phyloP scores from a whole-genome alignment of 2,113 vertebrate species.

The Chauna torquata region DNA sequence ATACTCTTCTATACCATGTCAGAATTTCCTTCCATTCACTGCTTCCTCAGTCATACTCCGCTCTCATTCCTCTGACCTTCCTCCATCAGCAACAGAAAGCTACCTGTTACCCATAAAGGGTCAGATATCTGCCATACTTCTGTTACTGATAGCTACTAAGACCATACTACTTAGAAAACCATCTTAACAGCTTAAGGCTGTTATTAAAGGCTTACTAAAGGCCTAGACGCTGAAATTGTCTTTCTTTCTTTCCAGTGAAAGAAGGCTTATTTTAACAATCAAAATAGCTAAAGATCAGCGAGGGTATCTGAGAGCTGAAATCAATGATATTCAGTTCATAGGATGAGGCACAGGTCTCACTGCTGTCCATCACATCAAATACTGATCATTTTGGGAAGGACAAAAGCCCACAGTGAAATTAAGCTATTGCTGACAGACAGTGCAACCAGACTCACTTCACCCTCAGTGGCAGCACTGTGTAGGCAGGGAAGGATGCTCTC shows the following conservation, averaged over 20 bases:
- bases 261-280: neutral
- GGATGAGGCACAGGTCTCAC: neutral
- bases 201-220: too few relatives aligned
- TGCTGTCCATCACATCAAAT: neutral
- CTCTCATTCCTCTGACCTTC: neutral
- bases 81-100: neutral
- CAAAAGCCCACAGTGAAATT: neutral
- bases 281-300: neutral
- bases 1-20: neutral
- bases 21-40: neutral
- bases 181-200: neutral
- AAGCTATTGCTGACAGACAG: neutral
- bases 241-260: neutral
- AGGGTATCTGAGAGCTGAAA: neutral
- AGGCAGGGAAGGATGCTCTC: neutral
- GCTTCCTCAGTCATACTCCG: neutral
- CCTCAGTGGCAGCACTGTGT: neutral
- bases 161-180: neutral
- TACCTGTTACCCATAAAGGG: neutral
- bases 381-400: neutral
- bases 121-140: neutral
- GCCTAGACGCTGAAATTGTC: neutral
- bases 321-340: neutral
- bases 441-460: neutral
- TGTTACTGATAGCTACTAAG: neutral